A percentile compares a stretch with the other conserved stretches of the same genome.
phyloP scores from a whole-genome alignment of 2,797 vertebrate genomes.

The Caiman crocodilus region DNA sequence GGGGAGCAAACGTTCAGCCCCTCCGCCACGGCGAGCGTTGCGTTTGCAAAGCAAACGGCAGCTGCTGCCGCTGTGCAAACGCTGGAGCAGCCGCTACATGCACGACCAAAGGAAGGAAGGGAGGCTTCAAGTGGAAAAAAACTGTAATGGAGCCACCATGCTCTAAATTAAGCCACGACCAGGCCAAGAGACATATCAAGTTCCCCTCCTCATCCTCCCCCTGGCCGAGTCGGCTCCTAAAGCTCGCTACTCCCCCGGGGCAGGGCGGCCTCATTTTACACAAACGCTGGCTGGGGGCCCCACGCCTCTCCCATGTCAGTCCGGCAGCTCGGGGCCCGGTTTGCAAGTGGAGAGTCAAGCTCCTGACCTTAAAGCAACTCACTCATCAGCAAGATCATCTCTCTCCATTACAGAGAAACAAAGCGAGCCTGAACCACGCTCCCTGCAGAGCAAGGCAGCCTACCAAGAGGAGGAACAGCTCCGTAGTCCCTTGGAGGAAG shows the following conservation, averaged over 20 bases:
- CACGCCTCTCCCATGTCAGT: constrained; percentile 10
- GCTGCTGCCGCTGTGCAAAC: constrained; percentile 55
- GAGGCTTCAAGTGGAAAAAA: constrained; percentile 63
- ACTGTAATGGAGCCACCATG: neutral
- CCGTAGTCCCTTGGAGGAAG: neutral
- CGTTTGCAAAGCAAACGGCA: neutral
- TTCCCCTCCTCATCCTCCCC: constrained; percentile 46
- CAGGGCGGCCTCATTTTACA: neutral
- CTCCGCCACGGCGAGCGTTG: neutral
- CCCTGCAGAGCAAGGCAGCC: neutral
- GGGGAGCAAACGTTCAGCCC: neutral
- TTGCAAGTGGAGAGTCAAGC: neutral
- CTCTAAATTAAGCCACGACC: constrained; percentile 63
- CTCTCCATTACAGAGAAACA: neutral
- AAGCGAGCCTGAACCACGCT: neutral
- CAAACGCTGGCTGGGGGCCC: constrained; percentile 45
- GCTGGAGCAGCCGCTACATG: fast-evolving
- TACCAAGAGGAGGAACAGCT: neutral
- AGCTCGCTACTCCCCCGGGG: neutral
- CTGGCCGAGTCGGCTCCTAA: neutral
- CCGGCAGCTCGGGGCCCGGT: neutral
- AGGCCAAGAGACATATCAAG: constrained; percentile 38
- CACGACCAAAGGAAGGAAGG: constrained; percentile 2
- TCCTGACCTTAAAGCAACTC: neutral
- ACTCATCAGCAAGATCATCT: fast-evolving